Conservation (phyloP, 2,113 vertebrate species). For the Pogona vitticeps region DNA sequence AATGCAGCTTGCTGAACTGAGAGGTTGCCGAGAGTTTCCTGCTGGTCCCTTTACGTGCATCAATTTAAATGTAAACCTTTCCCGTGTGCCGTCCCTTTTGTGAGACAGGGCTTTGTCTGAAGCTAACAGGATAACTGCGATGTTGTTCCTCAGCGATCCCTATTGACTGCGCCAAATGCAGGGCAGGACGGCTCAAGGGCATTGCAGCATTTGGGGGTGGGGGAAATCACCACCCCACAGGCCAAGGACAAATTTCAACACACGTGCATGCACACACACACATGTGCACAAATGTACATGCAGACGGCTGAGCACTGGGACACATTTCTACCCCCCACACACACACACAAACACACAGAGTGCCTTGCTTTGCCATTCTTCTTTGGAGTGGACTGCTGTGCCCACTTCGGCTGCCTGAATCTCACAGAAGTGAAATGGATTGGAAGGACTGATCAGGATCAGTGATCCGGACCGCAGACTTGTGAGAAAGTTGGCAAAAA, state of each 20-base stretch:
- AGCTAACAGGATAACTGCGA: neutral
- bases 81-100: neutral
- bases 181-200: conserved; percentile 18
- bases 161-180: neutral
- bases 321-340: too few species aligned
- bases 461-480: neutral
- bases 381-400: neutral
- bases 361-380: neutral
- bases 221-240: neutral
- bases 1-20: neutral
- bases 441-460: neutral
- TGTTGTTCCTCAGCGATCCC: conserved; percentile 5
- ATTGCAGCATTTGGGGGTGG: neutral
- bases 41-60: neutral
- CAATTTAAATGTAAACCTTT: neutral
- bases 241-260: conserved; percentile 1
- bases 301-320: too few species aligned
- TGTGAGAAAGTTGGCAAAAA: neutral
- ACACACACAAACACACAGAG: neutral
- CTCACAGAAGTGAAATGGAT: neutral
- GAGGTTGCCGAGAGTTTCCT: neutral
- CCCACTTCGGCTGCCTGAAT: neutral
- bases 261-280: neutral
- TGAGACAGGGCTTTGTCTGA: neutral
- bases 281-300: neutral